Base-by-base conservation (phyloP, 2,888 invertebrate genomes). In the Drosophila algonquin region DNA sequence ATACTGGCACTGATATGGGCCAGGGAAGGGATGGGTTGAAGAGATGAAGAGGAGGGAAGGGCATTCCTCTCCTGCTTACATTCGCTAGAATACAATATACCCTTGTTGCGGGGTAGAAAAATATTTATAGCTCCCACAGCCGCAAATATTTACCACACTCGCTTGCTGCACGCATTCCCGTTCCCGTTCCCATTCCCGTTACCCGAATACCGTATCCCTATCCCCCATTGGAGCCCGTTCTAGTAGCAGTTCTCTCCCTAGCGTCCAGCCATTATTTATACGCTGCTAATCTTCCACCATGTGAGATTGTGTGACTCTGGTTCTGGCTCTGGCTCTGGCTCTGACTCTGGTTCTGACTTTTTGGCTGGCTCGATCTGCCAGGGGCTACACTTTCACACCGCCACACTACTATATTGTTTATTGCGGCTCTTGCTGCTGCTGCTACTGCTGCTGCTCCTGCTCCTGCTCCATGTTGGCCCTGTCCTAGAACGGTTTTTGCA, bases 211-310 rank as follows among this genome's bases (percentile, higher is more conserved):
- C 24, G 24, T 47, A 18, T n/a, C 45, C 27, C 40, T n/a, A 6
- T 30, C 30, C 30, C 30, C 30, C 30, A 30, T 40, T 7, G 14
- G n/a, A 7, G 14, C 14, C 40, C 40, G 40, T 40, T 48, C 21
- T 10, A n/a, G 21, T 40, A 44, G 9, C 57, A 57, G 30, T 47
- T 50, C 55, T 47, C 58, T 45, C 50, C 52, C 45, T 48, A 40
- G 57, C 30, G 46, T 63, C 64, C 61, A 76, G 78, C 71, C 80
- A 79, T 80, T 80, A 80, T 79, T 80, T 80, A 80, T 80, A 81
- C 75, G 76, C 80, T 81, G 80, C 80, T 80, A 80, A 80, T 80
- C 81, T 80, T 79, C 76, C 80, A 79, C 75, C 79, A 81, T 79
- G 80, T 73, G 77, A 77, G 27, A 30, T 30, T 51, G 51, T 51